These are phyloP conservation scores for Cacoxenus indagator DNA, from an alignment of 2,888 invertebrate genomes.

Conservation along the genomic window DNA sequence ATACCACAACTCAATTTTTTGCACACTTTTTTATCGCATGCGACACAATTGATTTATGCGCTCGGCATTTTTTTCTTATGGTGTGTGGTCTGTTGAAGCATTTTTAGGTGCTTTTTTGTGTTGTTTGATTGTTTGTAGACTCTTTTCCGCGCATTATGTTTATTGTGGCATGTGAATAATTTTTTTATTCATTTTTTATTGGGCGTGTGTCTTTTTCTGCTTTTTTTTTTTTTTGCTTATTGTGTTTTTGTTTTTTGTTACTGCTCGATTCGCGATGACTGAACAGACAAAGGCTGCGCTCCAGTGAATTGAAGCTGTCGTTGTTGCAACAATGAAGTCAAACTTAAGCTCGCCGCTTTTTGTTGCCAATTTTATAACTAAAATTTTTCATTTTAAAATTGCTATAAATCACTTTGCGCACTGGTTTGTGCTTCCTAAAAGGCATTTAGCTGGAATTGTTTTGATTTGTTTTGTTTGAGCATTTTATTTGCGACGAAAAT, in stretches of 20 bases:
- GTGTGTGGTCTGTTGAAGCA: constrained; percentile 15
- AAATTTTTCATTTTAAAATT: constrained; percentile 8
- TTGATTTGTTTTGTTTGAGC: not conserved
- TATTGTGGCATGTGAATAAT: constrained; percentile 54
- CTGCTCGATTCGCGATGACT: too few relatives aligned
- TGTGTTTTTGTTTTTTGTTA: too few relatives aligned
- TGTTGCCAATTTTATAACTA: not conserved
- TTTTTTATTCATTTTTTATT: not conserved
- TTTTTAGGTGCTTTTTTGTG: not conserved
- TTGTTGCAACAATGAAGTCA: constrained; percentile 1
- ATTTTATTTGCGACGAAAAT: not conserved
- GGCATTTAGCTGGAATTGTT: not conserved
- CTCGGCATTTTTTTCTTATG: constrained; percentile 21
- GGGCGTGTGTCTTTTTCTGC: constrained; percentile 5
- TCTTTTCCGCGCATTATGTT: too few relatives aligned
- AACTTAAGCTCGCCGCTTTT: not conserved
- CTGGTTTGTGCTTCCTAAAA: constrained; percentile 2
- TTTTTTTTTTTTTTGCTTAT: not conserved
- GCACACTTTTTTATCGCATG: constrained; percentile 23
- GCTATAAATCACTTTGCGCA: constrained; percentile 18
- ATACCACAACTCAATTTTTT: not conserved
- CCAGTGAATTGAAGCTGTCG: not conserved
- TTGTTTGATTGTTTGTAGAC: too few relatives aligned
- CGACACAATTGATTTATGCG: constrained; percentile 59
- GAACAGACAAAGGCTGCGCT: constrained; percentile 3